Evolutionary conservation across 1,140 invertebrate species (phyloP).

Genomic region (Rhopalosiphum padi): DNA sequence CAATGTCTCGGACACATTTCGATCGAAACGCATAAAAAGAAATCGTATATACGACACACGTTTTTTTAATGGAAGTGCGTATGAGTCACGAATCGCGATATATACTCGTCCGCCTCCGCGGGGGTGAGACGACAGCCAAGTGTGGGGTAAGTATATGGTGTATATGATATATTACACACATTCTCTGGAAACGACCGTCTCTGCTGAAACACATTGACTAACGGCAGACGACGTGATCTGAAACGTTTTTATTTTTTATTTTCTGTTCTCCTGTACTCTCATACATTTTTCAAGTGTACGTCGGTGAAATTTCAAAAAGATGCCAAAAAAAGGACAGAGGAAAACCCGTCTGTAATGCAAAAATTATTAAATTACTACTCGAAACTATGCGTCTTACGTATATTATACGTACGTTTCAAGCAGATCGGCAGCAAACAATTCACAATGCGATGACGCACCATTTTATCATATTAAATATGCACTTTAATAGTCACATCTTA

Average conservation of each 20-base stretch:
- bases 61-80: constrained; percentile 38
- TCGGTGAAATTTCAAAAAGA: neutral
- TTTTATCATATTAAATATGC: neutral
- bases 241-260: neutral
- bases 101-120: neutral
- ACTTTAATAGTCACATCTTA: neutral
- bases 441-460: neutral
- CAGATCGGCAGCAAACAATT: neutral
- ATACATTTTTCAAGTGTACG: constrained; percentile 17
- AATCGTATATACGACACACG: constrained; percentile 36
- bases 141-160: neutral
- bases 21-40: constrained; percentile 49
- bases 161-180: neutral
- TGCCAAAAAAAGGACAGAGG: neutral
- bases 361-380: neutral
- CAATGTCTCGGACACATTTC: constrained; percentile 48
- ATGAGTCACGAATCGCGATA: constrained; percentile 35
- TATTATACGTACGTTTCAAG: neutral
- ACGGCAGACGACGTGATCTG: neutral
- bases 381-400: neutral
- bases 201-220: constrained; percentile 12
- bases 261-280: neutral
- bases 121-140: neutral
- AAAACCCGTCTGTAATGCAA: neutral
- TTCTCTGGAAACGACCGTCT: neutral